Percentiles rank a stretch among this genome's conserved stretches.
phyloP scores from a whole-genome alignment of 2,113 vertebrate species.

The Poeciliopsis retropinna region DNA sequence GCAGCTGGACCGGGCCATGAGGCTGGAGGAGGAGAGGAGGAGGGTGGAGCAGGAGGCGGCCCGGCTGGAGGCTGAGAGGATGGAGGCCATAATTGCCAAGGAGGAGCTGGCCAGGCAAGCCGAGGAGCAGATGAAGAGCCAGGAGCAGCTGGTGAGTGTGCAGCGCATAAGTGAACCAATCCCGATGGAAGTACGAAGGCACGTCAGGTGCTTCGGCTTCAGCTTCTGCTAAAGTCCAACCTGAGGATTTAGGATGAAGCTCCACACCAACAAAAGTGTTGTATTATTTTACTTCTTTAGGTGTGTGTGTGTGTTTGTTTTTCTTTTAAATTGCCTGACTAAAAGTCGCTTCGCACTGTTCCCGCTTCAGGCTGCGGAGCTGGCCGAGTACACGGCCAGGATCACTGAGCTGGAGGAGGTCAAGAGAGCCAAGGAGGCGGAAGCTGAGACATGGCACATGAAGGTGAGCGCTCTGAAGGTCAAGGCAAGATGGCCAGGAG shows the following conservation, averaged over 20 bases:
- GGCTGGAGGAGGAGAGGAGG: conserved; percentile 91
- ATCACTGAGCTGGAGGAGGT: conserved; percentile 89
- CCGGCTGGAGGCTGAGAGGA: conserved; percentile 90
- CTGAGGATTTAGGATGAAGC: neutral
- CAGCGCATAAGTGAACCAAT: conserved; percentile 44
- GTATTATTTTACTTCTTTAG: neutral
- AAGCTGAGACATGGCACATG: conserved; percentile 89
- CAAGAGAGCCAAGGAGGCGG: conserved; percentile 85
- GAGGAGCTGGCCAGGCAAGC: conserved; percentile 92
- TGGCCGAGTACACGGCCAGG: conserved; percentile 88
- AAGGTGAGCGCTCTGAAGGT: conserved; percentile 78
- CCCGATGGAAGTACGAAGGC: conserved; percentile 22
- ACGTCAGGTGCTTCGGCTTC: neutral
- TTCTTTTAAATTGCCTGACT: neutral
- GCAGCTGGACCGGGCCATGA: conserved; percentile 89
- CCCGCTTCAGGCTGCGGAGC: conserved; percentile 85
- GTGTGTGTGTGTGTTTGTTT: neutral
- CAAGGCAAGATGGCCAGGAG: conserved; percentile 8
- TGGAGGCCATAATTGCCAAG: conserved; percentile 92
- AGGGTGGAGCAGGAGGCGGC: conserved; percentile 89
- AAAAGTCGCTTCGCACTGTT: conserved; percentile 4
- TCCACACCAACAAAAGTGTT: neutral
- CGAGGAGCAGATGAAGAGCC: conserved; percentile 91
- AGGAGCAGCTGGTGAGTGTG: conserved; percentile 93
- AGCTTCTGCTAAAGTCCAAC: neutral